Evolutionary conservation across 2,113 vertebrate genomes (phyloP).

Genomic region (Cichladusa arquata): DNA sequence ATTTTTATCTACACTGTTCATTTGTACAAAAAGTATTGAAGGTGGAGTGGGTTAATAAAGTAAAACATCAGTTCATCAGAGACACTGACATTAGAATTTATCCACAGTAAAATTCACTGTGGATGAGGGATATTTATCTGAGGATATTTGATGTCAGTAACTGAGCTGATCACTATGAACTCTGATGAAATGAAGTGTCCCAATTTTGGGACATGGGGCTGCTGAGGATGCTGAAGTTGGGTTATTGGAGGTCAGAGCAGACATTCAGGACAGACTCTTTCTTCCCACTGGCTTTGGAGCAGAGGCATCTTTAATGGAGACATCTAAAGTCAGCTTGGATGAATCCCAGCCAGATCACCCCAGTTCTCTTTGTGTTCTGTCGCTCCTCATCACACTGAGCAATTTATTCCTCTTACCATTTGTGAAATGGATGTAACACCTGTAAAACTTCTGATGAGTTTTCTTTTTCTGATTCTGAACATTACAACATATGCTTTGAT

Average conservation of each 20-base stretch:
- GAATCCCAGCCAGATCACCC: background rate
- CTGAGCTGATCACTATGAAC: background rate
- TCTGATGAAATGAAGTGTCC: background rate
- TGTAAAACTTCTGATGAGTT: background rate
- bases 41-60: background rate
- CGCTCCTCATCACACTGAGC: background rate
- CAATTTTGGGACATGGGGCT: background rate
- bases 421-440: background rate
- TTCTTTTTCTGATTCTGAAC: background rate
- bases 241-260: background rate
- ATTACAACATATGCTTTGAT: background rate
- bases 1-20: background rate
- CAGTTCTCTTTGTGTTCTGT: background rate
- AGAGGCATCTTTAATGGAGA: background rate
- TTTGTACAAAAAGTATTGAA: background rate
- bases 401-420: background rate
- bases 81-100: background rate
- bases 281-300: background rate
- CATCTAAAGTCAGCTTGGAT: background rate
- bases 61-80: background rate
- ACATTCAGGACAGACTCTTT: background rate
- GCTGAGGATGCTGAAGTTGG: background rate
- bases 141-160: background rate
- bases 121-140: background rate
- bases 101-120: background rate